Evolutionary conservation across 2,113 vertebrate genomes (phyloP), one percentile per base, ranked within the genome.

Genomic region (Alethe diademata): DNA sequence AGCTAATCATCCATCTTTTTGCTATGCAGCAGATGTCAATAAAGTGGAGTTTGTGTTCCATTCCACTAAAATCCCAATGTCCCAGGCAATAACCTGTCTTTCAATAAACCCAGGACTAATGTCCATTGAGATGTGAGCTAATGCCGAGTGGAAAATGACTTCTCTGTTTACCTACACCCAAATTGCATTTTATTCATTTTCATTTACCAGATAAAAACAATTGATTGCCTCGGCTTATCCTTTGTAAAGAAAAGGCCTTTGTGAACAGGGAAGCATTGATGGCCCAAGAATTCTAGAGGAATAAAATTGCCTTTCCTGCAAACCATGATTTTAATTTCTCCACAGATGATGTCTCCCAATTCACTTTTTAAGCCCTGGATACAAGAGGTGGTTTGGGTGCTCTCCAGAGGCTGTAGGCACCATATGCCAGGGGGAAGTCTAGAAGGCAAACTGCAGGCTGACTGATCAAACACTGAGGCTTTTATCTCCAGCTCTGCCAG

Each of bases 51-150:
- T 94, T 80, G 64, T 91, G 65, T 95, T 95, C 81, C 84, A 91
- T 93, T 96, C 81, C 93, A 78, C 90, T 93, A 88, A 91, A 95
- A 82, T 78, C 94, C 93, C 97, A 94, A 12, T 91, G 92, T 96
- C 92, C 88, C 91, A 96, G 76, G 70, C 91, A 96, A 95, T 87
- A 93, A 96, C 72, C 72, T 67, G 18, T 78, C 86, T 95, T 90
- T 96, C 96, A 93, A 84, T 89, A 96, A 93, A 91, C 12, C 25
- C 80, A 13, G 69, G 88, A 65, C 90, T 96, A 86, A 90, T 76
- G 82, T 72, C 95, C 78, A 94, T 33, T 53, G 93, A 93, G 94
- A 96, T 71, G 74, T 7, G 58, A 95, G 85, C 65, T 81, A 91
- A 86, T 90, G 78, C 83, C 33, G 86, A 91, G 88, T 71, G 69